phyloP scores from a whole-genome alignment of 2,113 vertebrate genomes.

The Cyphomyrus discorhynchus region DNA sequence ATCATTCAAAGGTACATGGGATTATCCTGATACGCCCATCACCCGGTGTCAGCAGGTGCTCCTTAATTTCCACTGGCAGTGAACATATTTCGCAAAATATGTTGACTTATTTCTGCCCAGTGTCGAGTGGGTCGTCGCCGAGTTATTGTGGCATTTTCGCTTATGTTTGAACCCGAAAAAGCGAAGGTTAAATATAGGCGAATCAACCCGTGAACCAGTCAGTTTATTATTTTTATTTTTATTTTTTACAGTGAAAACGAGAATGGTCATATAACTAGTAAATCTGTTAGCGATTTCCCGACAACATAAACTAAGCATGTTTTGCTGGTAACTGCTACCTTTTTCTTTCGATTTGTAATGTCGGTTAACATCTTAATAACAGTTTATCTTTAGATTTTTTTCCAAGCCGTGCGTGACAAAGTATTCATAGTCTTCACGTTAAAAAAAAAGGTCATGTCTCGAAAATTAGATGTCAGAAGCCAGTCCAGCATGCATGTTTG shows the following conservation, averaged over 20 bases:
- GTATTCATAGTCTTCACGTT: background rate
- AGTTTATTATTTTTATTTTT: background rate
- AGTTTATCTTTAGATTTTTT: background rate
- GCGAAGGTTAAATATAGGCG: background rate
- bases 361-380: background rate
- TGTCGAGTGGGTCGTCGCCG: background rate
- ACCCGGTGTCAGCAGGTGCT: background rate
- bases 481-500: background rate
- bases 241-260: background rate
- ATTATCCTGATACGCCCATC: background rate
- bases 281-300: background rate
- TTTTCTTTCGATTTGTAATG: background rate
- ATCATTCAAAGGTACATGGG: background rate
- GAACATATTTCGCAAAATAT: background rate
- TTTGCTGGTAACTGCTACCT: background rate
- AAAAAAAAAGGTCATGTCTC: background rate
- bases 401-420: background rate
- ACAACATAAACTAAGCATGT: background rate
- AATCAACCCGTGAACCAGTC: background rate
- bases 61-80: background rate
- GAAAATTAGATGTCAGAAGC: background rate
- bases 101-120: background rate
- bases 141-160: background rate
- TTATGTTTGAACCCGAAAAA: background rate
- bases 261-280: background rate